These are phyloP conservation scores for Rhodinocichla rosea DNA, from an alignment of 2,113 vertebrate species.

Conservation along the genomic window DNA sequence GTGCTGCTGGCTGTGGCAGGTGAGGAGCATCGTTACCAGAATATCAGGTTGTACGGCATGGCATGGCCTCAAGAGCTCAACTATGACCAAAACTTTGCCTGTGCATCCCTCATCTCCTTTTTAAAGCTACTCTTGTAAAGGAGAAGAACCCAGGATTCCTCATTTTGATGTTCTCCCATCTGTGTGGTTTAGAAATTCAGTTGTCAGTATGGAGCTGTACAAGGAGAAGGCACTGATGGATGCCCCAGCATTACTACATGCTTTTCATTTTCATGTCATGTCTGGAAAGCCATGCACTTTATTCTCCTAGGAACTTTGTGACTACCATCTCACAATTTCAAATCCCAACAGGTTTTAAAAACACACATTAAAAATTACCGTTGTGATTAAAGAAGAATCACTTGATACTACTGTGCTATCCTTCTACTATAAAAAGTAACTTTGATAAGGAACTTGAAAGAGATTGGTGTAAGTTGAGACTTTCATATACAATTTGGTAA, in stretches of 20 bases:
- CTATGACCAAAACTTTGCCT: background rate
- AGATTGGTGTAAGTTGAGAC: background rate
- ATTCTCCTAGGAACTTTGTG: background rate
- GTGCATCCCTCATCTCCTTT: too few species aligned
- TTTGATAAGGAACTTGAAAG: background rate
- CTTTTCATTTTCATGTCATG: background rate
- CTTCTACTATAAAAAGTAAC: background rate
- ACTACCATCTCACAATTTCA: background rate
- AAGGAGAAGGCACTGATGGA: background rate
- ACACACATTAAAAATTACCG: background rate
- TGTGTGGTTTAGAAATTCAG: background rate
- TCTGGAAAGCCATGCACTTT: background rate
- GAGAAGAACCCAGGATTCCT: background rate
- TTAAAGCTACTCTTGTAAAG: background rate
- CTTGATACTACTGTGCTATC: background rate
- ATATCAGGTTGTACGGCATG: background rate
- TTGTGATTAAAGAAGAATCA: background rate
- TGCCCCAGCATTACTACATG: background rate
- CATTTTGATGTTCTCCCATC: background rate
- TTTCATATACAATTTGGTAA: background rate
- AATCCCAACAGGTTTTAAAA: background rate
- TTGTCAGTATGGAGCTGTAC: background rate
- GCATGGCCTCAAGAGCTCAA: background rate
- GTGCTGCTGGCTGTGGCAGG: rapidly evolving
- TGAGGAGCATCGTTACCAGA: background rate